Percentiles rank a stretch among this genome's conserved stretches.
phyloP scores from a whole-genome alignment of 2,113 vertebrate species.

The Donacobius atricapilla region DNA sequence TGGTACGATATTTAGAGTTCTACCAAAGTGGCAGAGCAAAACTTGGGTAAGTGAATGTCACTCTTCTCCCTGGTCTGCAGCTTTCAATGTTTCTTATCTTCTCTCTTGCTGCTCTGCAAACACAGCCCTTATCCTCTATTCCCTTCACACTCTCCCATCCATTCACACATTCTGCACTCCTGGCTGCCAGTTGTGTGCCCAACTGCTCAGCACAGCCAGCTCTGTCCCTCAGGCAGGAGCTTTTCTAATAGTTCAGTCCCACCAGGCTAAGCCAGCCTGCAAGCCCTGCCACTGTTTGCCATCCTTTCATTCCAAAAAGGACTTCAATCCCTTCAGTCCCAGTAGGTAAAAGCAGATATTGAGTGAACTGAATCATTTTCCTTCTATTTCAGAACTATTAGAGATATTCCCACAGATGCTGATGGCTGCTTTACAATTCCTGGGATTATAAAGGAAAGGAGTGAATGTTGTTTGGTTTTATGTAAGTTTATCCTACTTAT shows the following conservation, averaged over 20 bases:
- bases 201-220: background rate
- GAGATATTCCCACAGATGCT: background rate
- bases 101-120: background rate
- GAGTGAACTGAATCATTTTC: background rate
- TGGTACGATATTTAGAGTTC: background rate
- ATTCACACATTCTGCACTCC: background rate
- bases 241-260: background rate
- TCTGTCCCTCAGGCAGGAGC: background rate
- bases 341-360: background rate
- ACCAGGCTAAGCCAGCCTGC: background rate
- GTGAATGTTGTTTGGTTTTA: background rate
- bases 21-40: background rate
- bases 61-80: background rate
- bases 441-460: background rate
- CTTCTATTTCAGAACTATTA: background rate
- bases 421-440: background rate
- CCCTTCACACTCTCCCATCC: background rate
- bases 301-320: background rate
- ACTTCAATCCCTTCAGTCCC: background rate
- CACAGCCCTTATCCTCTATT: background rate
- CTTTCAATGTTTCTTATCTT: background rate
- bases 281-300: background rate
- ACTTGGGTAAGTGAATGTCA: background rate
- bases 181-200: background rate
- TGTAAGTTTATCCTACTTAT: background rate